phyloP scores from a whole-genome alignment of 1,140 invertebrate genomes.

The Panonychus citri region DNA sequence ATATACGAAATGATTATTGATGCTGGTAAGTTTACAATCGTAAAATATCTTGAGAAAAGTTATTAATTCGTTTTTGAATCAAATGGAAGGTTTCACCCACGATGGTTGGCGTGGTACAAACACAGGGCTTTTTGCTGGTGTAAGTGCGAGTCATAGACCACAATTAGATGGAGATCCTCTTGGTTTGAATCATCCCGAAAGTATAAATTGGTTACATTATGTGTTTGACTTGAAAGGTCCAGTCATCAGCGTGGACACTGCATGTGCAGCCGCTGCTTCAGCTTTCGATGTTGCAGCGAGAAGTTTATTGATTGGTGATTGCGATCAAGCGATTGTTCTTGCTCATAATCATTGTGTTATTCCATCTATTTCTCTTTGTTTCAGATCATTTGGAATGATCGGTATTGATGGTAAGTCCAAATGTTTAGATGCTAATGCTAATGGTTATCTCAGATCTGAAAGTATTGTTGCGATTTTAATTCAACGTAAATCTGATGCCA shows the following conservation, averaged over 20 bases:
- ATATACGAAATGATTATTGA: background rate
- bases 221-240: background rate
- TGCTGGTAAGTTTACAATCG: background rate
- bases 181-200: background rate
- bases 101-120: constrained; percentile 28
- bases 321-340: constrained; percentile 9
- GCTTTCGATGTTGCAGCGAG: background rate
- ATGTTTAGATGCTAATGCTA: background rate
- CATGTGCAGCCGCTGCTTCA: background rate
- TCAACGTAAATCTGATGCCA: background rate
- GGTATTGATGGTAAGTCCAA: background rate
- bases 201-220: background rate
- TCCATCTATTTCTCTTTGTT: constrained; percentile 24
- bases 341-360: constrained; percentile 50
- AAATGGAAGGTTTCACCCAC: constrained; percentile 17
- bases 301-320: background rate
- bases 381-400: background rate
- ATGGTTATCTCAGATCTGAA: background rate
- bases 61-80: background rate
- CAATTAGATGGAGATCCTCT: background rate
- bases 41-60: background rate
- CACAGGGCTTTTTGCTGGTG: constrained; percentile 74
- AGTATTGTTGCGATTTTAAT: background rate
- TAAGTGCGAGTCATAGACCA: constrained; percentile 16
- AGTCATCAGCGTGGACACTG: background rate